These are phyloP conservation scores for Drosophila flavopinicola DNA, from an alignment of 2,888 invertebrate species.

Conservation along the genomic window DNA sequence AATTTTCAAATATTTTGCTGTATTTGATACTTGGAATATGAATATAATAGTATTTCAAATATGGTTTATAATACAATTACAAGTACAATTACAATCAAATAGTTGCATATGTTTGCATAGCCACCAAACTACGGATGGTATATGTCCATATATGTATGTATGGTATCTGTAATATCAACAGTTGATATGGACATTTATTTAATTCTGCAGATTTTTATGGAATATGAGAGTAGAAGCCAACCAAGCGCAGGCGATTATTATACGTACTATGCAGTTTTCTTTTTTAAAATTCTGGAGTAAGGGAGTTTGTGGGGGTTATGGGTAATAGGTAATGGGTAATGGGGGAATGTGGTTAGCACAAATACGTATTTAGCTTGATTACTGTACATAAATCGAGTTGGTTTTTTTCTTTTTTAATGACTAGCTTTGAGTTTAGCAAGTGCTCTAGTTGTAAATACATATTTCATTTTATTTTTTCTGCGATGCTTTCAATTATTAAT, in stretches of 20 bases:
- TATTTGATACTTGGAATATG: constrained; percentile 77
- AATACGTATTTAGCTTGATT: constrained; percentile 44
- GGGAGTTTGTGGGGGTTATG: neutral
- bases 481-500: constrained; percentile 43
- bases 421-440: constrained; percentile 66
- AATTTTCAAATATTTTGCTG: constrained; percentile 58
- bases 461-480: constrained; percentile 22
- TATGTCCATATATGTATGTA: constrained; percentile 26
- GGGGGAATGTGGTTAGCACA: constrained; percentile 9
- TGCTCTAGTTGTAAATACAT: constrained; percentile 45
- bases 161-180: constrained; percentile 38
- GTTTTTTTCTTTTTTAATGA: constrained; percentile 37
- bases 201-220: constrained; percentile 14
- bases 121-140: constrained; percentile 37
- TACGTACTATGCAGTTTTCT: constrained; percentile 17
- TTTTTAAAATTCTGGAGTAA: constrained; percentile 3
- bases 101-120: constrained; percentile 53
- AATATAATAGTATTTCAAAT: constrained; percentile 70
- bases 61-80: constrained; percentile 64
- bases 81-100: constrained; percentile 73
- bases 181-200: constrained; percentile 54
- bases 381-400: constrained; percentile 63
- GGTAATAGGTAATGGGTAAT: neutral
- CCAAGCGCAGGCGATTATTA: constrained; percentile 46
- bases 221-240: constrained; percentile 40